Conservation (phyloP, 2,113 vertebrate species). For the Cinclus cinclus region DNA sequence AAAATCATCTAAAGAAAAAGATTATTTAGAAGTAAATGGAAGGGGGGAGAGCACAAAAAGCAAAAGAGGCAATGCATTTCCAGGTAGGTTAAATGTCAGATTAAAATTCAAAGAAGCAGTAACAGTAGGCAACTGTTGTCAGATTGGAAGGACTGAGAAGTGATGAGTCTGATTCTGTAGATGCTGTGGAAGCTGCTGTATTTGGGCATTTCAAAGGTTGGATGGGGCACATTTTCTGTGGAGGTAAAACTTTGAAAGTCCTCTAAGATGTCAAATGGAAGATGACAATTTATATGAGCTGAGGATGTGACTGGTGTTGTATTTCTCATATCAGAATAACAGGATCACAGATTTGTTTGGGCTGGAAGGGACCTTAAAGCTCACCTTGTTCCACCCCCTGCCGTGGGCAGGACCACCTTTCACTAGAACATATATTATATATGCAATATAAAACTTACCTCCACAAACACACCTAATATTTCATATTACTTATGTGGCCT, state of each 20-base stretch:
- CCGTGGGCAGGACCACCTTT: neutral
- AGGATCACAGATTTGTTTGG: neutral
- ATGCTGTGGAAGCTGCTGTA: neutral
- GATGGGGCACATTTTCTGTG: neutral
- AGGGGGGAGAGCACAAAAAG: neutral
- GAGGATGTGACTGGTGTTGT: neutral
- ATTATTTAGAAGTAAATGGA: constrained; percentile 59
- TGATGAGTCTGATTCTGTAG: neutral
- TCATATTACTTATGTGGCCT: neutral
- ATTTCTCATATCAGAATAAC: neutral
- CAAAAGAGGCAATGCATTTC: constrained; percentile 41
- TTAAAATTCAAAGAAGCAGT: constrained; percentile 43
- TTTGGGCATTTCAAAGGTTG: neutral
- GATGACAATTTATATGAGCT: neutral
- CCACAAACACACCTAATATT: neutral
- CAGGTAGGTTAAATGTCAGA: constrained; percentile 50
- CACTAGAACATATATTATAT: neutral
- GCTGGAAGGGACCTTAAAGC: neutral
- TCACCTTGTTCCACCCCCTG: neutral
- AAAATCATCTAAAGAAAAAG: constrained; percentile 57
- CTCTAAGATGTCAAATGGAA: neutral
- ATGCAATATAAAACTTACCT: neutral
- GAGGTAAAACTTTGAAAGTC: neutral
- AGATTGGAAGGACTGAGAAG: neutral
- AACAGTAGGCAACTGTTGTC: neutral